Evolutionary conservation across 2,888 invertebrate genomes (phyloP).

Genomic region (Hirtodrosophila histrioides): DNA sequence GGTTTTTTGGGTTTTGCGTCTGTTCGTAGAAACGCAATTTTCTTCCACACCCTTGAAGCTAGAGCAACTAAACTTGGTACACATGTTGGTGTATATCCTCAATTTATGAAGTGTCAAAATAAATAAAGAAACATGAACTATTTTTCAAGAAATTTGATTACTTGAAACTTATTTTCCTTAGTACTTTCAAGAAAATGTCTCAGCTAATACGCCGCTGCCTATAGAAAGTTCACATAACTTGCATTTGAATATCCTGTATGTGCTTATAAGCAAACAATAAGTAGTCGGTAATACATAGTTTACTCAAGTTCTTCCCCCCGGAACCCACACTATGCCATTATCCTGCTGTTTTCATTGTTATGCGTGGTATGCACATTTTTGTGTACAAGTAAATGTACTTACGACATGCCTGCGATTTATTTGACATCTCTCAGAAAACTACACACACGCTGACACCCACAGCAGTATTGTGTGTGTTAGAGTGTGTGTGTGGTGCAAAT

Average conservation of each 20-base stretch:
- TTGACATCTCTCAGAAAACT: conserved; percentile 55
- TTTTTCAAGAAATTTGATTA: too few species aligned
- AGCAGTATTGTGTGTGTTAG: conserved; percentile 1
- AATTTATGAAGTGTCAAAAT: too few species aligned
- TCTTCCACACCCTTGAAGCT: too few species aligned
- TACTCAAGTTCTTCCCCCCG: conserved; percentile 25
- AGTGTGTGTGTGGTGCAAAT: conserved; percentile 50
- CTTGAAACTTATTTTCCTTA: too few species aligned
- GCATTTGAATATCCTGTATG: too few species aligned
- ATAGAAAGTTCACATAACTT: too few species aligned
- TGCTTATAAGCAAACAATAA: conserved; percentile 56
- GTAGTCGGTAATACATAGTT: conserved; percentile 55
- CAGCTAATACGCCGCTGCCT: background rate
- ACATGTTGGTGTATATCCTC: too few species aligned
- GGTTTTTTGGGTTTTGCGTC: too few species aligned
- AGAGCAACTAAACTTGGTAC: too few species aligned
- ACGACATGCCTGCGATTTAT: conserved; percentile 73
- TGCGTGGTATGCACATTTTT: conserved; percentile 69
- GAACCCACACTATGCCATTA: background rate
- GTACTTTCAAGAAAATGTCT: background rate
- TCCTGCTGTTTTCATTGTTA: conserved; percentile 64
- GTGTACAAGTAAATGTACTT: conserved; percentile 58
- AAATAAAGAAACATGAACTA: too few species aligned
- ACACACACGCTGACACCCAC: conserved; percentile 19
- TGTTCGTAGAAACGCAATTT: too few species aligned